phyloP scores from a whole-genome alignment of 2,888 invertebrate genomes.

The Euclidia mi region DNA sequence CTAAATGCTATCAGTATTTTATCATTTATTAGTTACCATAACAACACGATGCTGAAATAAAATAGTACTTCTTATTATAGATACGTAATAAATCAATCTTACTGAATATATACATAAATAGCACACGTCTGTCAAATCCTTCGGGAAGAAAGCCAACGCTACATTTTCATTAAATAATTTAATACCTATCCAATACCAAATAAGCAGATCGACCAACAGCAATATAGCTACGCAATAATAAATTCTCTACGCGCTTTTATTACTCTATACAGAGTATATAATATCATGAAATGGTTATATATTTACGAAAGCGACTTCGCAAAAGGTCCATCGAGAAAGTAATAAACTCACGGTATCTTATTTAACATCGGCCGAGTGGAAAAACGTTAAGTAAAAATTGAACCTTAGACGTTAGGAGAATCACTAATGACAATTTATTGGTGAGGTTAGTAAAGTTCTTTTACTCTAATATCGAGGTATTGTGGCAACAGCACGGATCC shows the following conservation, averaged over 20 bases:
- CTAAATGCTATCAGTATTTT: too few species aligned
- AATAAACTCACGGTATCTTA: conserved; percentile 57
- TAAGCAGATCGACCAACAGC: neutral
- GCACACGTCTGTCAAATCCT: too few species aligned
- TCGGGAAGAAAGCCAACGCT: too few species aligned
- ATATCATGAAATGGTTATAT: conserved; percentile 37
- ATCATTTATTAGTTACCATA: too few species aligned
- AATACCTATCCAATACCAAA: neutral
- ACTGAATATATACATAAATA: too few species aligned
- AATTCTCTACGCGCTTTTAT: neutral
- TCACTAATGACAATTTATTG: conserved; percentile 42
- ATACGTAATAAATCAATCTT: too few species aligned
- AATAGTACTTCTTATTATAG: too few species aligned
- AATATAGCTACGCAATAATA: neutral
- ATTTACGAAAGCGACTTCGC: conserved; percentile 47
- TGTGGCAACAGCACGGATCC: too few species aligned
- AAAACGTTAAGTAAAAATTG: conserved; percentile 55
- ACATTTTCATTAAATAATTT: too few species aligned
- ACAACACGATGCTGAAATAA: too few species aligned
- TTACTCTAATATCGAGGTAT: conserved; percentile 18
- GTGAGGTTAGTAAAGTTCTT: conserved; percentile 26
- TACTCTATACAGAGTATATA: conserved; percentile 1
- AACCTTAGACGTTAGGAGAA: conserved; percentile 40
- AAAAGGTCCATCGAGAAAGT: conserved; percentile 45
- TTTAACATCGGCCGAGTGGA: conserved; percentile 52